These are phyloP conservation scores for Chrysotoxum bicinctum DNA, from an alignment of 2,888 invertebrate genomes.

Conservation along the genomic window DNA sequence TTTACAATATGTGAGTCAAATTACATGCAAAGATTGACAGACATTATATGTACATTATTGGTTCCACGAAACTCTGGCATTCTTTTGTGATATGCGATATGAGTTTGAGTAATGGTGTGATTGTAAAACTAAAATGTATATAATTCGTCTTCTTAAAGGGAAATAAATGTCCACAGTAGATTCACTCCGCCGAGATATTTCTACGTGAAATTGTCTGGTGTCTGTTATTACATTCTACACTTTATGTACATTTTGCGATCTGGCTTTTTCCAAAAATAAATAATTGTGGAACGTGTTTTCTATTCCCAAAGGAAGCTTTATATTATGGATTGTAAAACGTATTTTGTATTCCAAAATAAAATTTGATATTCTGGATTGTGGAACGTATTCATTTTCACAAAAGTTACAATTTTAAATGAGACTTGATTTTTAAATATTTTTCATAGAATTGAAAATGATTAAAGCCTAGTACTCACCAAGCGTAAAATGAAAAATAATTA, in stretches of 20 bases:
- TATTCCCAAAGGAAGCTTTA: not conserved
- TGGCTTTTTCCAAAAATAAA: no score
- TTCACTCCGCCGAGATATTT: no score
- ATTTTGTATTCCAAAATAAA: not conserved
- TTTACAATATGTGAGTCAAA: not conserved
- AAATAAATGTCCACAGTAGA: no score
- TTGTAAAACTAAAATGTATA: no score
- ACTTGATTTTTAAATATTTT: not conserved
- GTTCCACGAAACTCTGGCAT: not conserved
- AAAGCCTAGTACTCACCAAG: no score
- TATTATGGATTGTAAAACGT: not conserved
- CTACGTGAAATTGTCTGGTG: no score
- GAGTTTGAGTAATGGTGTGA: not conserved
- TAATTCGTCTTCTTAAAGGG: no score
- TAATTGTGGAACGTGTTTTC: not conserved
- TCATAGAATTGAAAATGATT: not conserved
- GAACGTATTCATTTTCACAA: not conserved
- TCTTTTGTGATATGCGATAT: not conserved
- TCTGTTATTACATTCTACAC: no score
- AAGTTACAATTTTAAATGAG: no score
- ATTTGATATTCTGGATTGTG: not conserved
- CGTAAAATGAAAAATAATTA: no score
- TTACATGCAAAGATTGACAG: not conserved
- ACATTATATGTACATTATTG: not conserved
- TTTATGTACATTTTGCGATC: no score